These are phyloP conservation scores for Ypsolopha scabrella DNA, from an alignment of 2,888 invertebrate species.

Conservation along the genomic window DNA sequence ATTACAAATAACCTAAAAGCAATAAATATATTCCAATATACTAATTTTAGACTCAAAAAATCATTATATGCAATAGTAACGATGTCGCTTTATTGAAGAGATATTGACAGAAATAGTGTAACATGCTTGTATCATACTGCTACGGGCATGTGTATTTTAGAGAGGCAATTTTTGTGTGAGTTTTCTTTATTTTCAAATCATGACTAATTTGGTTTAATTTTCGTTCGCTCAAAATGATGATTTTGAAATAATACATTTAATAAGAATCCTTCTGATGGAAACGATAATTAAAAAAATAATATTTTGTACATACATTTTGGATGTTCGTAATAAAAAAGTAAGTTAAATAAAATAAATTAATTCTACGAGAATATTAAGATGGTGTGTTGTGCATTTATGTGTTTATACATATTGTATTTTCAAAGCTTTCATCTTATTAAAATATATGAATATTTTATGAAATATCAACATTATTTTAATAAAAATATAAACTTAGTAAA, in stretches of 20 bases:
- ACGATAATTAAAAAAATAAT: no score
- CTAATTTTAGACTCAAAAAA: no score
- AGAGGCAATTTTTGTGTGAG: conserved; percentile 1
- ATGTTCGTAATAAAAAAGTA: no score
- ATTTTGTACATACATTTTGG: no score
- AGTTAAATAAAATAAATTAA: no score
- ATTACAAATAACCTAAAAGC: no score
- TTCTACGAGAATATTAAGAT: not conserved
- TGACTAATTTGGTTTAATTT: not conserved
- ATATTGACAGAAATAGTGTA: no score
- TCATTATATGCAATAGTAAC: no score
- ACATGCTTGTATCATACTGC: no score
- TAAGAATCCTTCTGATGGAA: no score
- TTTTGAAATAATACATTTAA: not conserved
- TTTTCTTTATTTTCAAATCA: not conserved
- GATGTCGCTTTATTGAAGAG: no score
- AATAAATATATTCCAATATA: no score
- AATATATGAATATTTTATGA: not conserved
- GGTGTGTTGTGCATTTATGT: not conserved
- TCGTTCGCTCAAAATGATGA: not conserved
- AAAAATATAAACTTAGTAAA: not conserved
- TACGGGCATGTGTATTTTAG: not conserved
- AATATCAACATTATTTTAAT: not conserved
- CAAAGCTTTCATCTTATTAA: not conserved
- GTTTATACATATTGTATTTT: not conserved